Conservation (phyloP, 2,888 invertebrate genomes). For the Lydus trimaculatus region DNA sequence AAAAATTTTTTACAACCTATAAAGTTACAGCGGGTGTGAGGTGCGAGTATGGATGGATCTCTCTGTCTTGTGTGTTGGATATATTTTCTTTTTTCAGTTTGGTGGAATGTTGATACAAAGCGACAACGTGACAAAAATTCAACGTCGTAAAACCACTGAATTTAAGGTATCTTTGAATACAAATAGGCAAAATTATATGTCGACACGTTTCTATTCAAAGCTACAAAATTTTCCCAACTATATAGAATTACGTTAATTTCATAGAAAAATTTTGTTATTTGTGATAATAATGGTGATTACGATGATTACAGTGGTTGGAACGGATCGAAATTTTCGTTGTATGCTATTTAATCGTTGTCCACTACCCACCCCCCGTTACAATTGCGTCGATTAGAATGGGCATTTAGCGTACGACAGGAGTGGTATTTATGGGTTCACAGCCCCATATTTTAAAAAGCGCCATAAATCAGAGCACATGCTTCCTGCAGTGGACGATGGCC, state of each 20-base stretch:
- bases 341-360: too few relatives aligned
- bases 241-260: background rate
- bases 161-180: conserved; percentile 31
- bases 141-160: conserved; percentile 36
- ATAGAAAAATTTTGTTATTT: background rate
- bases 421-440: conserved; percentile 46
- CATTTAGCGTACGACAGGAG: conserved; percentile 38
- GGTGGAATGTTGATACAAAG: conserved; percentile 38
- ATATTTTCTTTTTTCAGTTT: too few relatives aligned
- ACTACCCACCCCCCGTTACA: background rate
- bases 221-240: background rate
- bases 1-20: conserved; percentile 52
- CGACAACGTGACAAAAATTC: conserved; percentile 47
- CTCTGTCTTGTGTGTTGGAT: too few relatives aligned
- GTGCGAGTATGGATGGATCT: too few relatives aligned
- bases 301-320: conserved; percentile 5
- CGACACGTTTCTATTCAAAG: background rate
- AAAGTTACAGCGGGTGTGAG: too few relatives aligned
- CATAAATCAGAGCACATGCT: conserved; percentile 50
- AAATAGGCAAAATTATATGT: conserved; percentile 31
- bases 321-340: conserved; percentile 11
- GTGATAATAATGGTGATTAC: background rate
- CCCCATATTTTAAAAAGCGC: conserved; percentile 50
- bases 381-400: conserved; percentile 20
- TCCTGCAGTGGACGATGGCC: conserved; percentile 45